Base-by-base conservation (phyloP, 1,140 invertebrate genomes). In the Andricus grossulariae region DNA sequence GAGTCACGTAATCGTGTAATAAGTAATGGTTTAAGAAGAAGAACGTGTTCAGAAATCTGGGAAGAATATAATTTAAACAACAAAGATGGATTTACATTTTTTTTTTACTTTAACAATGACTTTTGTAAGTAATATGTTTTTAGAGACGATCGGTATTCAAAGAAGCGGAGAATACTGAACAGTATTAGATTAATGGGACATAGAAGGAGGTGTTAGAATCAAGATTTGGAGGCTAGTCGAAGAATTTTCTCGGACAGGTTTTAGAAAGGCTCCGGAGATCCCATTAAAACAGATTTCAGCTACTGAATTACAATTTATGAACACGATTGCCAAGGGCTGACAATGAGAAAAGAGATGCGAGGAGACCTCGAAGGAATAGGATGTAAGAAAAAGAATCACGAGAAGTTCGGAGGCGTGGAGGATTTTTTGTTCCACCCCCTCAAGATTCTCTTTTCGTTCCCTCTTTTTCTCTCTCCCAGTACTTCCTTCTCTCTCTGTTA, bases 371-470 rank as follows among this genome's bases (percentile, higher is more conserved):
- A 80, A 66, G 72, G n/a, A 77, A 49, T 55, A 76, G 77, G 39
- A 72, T 25, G 71, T 73, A 73, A 82, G 80, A 80, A 84, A 83
- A 83, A 86, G 76, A 74, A 77, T 77, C 55, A 66, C 66, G 77
- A 80, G 78, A 80, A 79, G 83, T 87, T 86, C 80, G 82, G 79
- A 87, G 87, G 86, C 86, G 86, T 89, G 86, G 86, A 89, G 84
- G 81, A 88, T 87, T 89, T 89, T 89, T 89, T 89, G 86, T 87
- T 73, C 71, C 80, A 74, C 76, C 74, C 74, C 75, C 72, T 77
- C 71, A 80, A 57, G 76, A 83, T 75, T 85, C 82, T 72, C 73
- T 60, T 75, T 77, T 66, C 71, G 73, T 74, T 21, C 77, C 57
- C 74, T 21, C 73, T 78, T 71, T 72, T 49, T 72, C 70, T 74